A percentile compares a stretch with the other conserved stretches of the same genome.
Conservation (phyloP, 2,797 vertebrate species). For the Sebastes kiyomatsui region DNA sequence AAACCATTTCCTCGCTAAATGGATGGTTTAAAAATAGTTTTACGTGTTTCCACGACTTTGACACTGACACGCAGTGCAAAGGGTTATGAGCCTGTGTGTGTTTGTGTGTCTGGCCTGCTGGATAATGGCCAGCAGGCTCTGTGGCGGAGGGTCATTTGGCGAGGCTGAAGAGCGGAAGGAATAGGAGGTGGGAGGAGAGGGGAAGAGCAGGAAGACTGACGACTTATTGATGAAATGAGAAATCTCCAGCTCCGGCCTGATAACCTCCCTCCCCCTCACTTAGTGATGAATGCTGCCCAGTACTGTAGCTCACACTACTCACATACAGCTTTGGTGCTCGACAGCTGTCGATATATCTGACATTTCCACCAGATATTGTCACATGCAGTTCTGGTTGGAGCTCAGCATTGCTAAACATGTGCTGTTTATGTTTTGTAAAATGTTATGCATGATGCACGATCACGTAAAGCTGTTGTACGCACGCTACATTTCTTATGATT, state of each 20-base stretch:
- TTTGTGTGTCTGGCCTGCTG: constrained; percentile 5
- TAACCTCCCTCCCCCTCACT: constrained; percentile 66
- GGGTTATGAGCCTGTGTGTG: not conserved
- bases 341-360: constrained; percentile 29
- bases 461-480: not conserved
- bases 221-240: constrained; percentile 76
- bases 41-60: constrained; percentile 26
- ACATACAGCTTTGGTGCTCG: not conserved
- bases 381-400: not conserved
- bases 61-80: constrained; percentile 25
- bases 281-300: constrained; percentile 53
- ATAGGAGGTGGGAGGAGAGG: constrained; percentile 53
- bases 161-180: constrained; percentile 38
- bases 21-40: constrained; percentile 15
- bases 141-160: constrained; percentile 43
- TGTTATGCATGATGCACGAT: not conserved
- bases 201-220: constrained; percentile 51
- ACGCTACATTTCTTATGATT: not conserved
- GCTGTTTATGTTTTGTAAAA: not conserved
- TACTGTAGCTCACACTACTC: constrained; percentile 12
- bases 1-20: constrained; percentile 16
- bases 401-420: not conserved
- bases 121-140: constrained; percentile 28
- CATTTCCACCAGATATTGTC: constrained; percentile 15
- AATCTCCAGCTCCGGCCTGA: constrained; percentile 55